These are phyloP conservation scores for Ciconia maguari DNA, from an alignment of 2,113 vertebrate genomes.

Conservation along the genomic window DNA sequence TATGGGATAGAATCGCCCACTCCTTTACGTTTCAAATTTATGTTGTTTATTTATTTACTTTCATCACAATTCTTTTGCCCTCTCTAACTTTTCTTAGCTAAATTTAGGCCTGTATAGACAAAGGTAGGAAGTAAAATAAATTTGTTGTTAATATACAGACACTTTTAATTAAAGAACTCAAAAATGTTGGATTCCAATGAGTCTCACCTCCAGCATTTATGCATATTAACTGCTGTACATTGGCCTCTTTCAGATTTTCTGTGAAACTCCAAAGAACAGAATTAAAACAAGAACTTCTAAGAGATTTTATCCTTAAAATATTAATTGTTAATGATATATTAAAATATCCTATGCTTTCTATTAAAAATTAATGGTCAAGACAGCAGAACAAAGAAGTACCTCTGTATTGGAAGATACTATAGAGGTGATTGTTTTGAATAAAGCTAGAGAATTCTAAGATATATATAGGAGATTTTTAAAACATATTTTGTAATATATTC, in stretches of 20 bases:
- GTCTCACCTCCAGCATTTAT: neutral
- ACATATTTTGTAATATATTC: neutral
- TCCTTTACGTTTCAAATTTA: neutral
- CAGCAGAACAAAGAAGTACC: neutral
- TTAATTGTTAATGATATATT: neutral
- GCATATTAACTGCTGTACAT: neutral
- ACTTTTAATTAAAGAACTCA: neutral
- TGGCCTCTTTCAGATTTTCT: neutral
- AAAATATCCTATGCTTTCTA: neutral
- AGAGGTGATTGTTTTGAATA: neutral
- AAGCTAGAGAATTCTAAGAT: neutral
- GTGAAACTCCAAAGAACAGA: neutral
- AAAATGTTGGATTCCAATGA: neutral
- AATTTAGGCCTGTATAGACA: neutral
- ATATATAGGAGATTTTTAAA: neutral
- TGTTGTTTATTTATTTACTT: neutral
- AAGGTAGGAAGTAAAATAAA: neutral
- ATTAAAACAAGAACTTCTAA: conserved; percentile 1
- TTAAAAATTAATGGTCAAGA: neutral
- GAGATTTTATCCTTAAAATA: conserved; percentile 1
- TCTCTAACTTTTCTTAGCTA: neutral
- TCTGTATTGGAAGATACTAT: neutral
- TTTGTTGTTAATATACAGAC: neutral
- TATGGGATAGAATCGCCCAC: neutral
- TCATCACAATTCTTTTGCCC: neutral